These are phyloP conservation scores for Petaurus breviceps DNA, from an alignment of 2,113 vertebrate species.

Conservation along the genomic window DNA sequence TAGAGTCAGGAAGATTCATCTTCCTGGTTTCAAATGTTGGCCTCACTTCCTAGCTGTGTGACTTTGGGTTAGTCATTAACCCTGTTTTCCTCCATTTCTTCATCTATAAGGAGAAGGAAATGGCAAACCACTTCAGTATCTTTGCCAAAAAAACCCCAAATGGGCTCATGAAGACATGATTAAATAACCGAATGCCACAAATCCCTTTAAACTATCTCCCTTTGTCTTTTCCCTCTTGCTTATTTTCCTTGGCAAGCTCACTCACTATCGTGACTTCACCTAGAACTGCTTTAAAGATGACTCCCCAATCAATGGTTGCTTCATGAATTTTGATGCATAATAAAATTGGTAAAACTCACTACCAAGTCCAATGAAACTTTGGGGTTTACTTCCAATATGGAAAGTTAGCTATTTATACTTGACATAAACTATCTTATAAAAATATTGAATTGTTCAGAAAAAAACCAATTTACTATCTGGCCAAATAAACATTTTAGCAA, in stretches of 20 bases:
- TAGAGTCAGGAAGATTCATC: background rate
- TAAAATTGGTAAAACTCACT: background rate
- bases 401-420: constrained; percentile 21
- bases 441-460: background rate
- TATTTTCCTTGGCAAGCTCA: background rate
- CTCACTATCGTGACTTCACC: background rate
- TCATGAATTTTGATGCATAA: background rate
- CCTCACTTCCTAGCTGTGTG: background rate
- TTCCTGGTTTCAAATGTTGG: background rate
- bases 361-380: background rate
- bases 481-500: constrained; percentile 21
- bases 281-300: background rate
- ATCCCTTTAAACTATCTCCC: background rate
- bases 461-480: background rate
- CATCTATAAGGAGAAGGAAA: background rate
- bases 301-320: background rate
- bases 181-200: background rate
- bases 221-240: background rate
- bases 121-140: background rate
- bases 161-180: background rate
- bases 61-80: background rate
- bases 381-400: background rate
- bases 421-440: background rate
- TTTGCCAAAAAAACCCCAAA: background rate
- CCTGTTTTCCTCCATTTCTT: background rate